Percentiles rank a stretch among this genome's conserved stretches.
Conservation (phyloP, 2,797 vertebrate genomes). For the Triplophysa yarkandensis region DNA sequence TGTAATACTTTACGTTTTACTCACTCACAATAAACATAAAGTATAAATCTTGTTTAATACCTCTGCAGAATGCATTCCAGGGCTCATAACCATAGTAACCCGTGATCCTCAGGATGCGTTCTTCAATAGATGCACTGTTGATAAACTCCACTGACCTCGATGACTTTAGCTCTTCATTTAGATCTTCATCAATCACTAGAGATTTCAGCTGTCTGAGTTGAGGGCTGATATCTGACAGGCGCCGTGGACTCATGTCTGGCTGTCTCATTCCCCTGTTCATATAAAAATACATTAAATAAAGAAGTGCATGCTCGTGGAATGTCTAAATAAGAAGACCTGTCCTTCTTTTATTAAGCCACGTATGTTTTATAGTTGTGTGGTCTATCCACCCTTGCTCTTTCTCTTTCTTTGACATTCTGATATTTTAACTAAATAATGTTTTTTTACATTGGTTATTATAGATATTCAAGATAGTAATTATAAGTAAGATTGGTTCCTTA, state of each 20-base stretch:
- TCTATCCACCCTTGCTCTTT: too few species aligned
- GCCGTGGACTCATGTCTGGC: constrained; percentile 91
- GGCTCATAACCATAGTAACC: constrained; percentile 96
- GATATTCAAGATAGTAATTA: too few species aligned
- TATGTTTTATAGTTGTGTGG: too few species aligned
- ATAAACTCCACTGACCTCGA: constrained; percentile 94
- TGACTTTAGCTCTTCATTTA: constrained; percentile 92
- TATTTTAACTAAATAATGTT: too few species aligned
- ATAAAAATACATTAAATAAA: background rate
- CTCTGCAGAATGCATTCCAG: constrained; percentile 86
- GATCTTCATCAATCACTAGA: constrained; percentile 91
- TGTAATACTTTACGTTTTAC: too few species aligned
- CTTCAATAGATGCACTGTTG: constrained; percentile 90
- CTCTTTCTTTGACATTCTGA: too few species aligned
- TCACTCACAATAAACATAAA: background rate
- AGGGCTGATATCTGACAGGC: constrained; percentile 97
- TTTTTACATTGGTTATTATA: too few species aligned
- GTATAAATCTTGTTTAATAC: constrained; percentile 62
- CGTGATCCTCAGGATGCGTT: constrained; percentile 91
- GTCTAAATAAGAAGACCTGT: background rate
- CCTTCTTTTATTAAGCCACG: too few species aligned
- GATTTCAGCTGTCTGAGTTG: constrained; percentile 95
- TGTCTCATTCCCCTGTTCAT: constrained; percentile 86
- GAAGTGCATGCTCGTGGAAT: background rate
- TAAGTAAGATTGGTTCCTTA: too few species aligned